These are phyloP conservation scores for Myripristis murdjan DNA, from an alignment of 2,797 vertebrate genomes.

Conservation along the genomic window DNA sequence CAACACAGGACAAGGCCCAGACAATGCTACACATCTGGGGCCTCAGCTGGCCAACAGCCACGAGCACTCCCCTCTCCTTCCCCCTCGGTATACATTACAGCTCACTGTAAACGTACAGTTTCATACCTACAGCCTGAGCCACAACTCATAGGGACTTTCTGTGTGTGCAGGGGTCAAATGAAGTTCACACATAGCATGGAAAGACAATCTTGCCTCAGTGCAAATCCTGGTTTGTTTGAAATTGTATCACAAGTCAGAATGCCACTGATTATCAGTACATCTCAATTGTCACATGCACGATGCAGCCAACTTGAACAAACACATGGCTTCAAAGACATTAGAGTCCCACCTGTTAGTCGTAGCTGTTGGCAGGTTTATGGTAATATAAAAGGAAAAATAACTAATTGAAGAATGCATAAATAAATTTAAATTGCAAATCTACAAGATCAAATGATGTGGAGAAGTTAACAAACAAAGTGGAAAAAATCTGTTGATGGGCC, in stretches of 20 bases:
- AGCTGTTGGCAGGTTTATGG: conserved; percentile 9
- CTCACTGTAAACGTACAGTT: conserved; percentile 65
- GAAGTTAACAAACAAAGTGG: too few species aligned
- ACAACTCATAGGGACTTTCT: conserved; percentile 49
- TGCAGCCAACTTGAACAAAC: conserved; percentile 10
- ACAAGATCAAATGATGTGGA: conserved; percentile 39
- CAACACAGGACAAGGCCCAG: conserved; percentile 72
- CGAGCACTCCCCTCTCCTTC: conserved; percentile 45
- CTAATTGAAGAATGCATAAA: conserved; percentile 28
- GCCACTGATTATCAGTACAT: conserved; percentile 30
- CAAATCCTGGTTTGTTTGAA: conserved; percentile 45
- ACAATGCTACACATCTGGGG: conserved; percentile 79
- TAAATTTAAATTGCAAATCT: conserved; percentile 22
- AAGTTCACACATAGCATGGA: conserved; percentile 53
- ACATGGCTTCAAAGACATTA: conserved; percentile 16
- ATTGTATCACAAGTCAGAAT: conserved; percentile 39
- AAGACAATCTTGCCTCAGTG: conserved; percentile 33
- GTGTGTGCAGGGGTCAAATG: conserved; percentile 56
- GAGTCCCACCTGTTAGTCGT: conserved; percentile 4
- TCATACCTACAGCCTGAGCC: conserved; percentile 57
- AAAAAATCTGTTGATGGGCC: too few species aligned
- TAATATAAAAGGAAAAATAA: not conserved
- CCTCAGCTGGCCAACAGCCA: conserved; percentile 71
- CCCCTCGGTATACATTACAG: conserved; percentile 60
- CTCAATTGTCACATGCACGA: conserved; percentile 33